These are phyloP conservation scores for Dicaeum eximium DNA, from an alignment of 2,113 vertebrate genomes.

Conservation along the genomic window DNA sequence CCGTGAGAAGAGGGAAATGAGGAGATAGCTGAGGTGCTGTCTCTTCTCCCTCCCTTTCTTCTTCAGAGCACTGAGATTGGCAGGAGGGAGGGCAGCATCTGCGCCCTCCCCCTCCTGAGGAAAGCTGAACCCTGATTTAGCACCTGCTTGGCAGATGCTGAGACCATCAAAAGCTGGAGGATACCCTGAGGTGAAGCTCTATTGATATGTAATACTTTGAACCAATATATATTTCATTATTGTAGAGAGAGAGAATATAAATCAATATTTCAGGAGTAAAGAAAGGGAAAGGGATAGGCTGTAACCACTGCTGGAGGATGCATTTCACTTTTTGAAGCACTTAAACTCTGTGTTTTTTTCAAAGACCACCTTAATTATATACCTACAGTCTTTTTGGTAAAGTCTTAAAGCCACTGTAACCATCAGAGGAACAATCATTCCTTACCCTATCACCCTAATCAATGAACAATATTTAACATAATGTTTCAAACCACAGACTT, in stretches of 20 bases:
- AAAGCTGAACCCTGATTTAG: background rate
- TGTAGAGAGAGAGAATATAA: background rate
- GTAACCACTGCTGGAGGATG: background rate
- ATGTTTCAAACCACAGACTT: background rate
- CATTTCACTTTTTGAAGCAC: background rate
- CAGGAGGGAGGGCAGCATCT: background rate
- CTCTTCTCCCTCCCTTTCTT: background rate
- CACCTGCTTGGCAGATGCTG: background rate
- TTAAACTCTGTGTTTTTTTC: background rate
- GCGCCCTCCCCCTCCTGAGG: accelerated
- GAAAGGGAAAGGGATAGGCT: background rate
- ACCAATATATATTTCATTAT: slow-evolving; percentile 29
- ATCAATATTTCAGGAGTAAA: slow-evolving; percentile 42
- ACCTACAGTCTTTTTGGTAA: background rate
- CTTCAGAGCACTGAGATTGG: background rate
- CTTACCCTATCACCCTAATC: background rate
- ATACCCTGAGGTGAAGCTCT: background rate
- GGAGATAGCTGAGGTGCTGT: background rate
- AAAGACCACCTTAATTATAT: background rate
- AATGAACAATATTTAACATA: background rate
- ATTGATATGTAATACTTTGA: slow-evolving; percentile 8
- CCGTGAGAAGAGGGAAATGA: background rate
- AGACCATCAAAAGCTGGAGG: background rate
- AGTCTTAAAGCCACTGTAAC: background rate
- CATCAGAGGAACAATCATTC: background rate